These are phyloP conservation scores for Odontocerum albicorne DNA, from an alignment of 2,888 invertebrate genomes.

Conservation along the genomic window DNA sequence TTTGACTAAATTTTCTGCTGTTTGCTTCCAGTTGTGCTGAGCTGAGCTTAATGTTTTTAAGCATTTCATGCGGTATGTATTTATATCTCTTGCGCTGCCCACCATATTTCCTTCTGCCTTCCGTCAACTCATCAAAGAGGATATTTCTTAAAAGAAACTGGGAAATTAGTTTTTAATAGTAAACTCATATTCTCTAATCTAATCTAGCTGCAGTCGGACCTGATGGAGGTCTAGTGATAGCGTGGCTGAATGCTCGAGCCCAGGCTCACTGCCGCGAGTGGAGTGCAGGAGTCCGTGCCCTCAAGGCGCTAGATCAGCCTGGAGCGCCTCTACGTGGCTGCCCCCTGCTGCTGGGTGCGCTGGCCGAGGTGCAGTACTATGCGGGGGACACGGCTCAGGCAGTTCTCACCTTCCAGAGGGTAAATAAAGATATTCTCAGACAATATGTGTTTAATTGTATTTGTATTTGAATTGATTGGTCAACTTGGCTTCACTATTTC, in stretches of 20 bases:
- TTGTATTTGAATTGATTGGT: too few species aligned
- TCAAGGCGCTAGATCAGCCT: constrained; percentile 67
- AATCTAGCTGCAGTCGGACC: constrained; percentile 43
- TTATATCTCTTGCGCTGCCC: too few species aligned
- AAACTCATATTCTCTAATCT: neutral
- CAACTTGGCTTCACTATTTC: too few species aligned
- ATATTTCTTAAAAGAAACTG: too few species aligned
- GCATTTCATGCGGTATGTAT: too few species aligned
- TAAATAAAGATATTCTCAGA: constrained; percentile 35
- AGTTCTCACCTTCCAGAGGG: constrained; percentile 55
- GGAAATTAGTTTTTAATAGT: neutral
- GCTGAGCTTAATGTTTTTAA: too few species aligned
- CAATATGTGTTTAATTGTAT: neutral
- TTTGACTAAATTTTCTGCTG: too few species aligned
- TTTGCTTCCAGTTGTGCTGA: too few species aligned
- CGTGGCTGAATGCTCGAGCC: constrained; percentile 66
- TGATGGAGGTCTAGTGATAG: constrained; percentile 56
- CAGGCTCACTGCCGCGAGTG: constrained; percentile 69
- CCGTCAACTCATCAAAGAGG: too few species aligned
- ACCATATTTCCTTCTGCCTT: too few species aligned
- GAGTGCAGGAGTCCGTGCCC: constrained; percentile 64
- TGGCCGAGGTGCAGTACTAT: constrained; percentile 74
- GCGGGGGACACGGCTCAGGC: constrained; percentile 71
- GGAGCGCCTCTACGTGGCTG: constrained; percentile 26
- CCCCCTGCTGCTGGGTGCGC: constrained; percentile 63